Base-by-base conservation (phyloP, 2,113 vertebrate species). In the Prolemur simus region DNA sequence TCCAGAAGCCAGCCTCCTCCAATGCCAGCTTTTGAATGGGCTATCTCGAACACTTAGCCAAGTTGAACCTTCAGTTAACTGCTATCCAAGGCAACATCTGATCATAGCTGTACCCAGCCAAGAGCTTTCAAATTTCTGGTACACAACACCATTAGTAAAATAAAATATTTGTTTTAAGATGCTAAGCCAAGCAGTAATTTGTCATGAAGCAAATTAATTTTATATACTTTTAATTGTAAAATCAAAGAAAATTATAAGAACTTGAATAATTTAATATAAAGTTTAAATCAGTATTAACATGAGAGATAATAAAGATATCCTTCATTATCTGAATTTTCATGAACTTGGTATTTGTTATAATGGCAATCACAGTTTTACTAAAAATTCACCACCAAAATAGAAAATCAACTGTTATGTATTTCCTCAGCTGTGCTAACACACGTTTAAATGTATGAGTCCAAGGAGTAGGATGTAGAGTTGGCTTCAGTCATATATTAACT, bases 241-340 rank as follows among this genome's bases (percentile, higher is more conserved):
- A 58, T 86, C 20, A 91, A 60, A 71, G 5, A 27, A 93, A 78
- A 37, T 76, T n/a, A n/a, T 90, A 42, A 95, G 90, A 93, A 25
- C 7, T 25, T 60, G 83, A 58, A 37, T 49, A 82, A 68, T 49
- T 64, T 83, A 49, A 87, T 64, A 58, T 39, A 69, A 80, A 49
- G 34, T 17, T 86, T 76, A 37, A 32, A 21, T 49, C 6, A 32
- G 39, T 20, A 47, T 81, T 71, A 74, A 56, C 60, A n/a, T 54
- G 39, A 77, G 25, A 34, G 8, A 15, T 74, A 58, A 60, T 56
- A n/a, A 85, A 54, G 32, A 15, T 71, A 47, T 81, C 14, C 11
- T n/a, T 69, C 88, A 52, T 29, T 63, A 3, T 76, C 29, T 77
- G 7, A 45, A 52, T 87, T 81, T 86, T 27, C 13, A 52, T 27